Base-by-base conservation (phyloP, 2,888 invertebrate species). In the Polydrusus pterygomalis region DNA sequence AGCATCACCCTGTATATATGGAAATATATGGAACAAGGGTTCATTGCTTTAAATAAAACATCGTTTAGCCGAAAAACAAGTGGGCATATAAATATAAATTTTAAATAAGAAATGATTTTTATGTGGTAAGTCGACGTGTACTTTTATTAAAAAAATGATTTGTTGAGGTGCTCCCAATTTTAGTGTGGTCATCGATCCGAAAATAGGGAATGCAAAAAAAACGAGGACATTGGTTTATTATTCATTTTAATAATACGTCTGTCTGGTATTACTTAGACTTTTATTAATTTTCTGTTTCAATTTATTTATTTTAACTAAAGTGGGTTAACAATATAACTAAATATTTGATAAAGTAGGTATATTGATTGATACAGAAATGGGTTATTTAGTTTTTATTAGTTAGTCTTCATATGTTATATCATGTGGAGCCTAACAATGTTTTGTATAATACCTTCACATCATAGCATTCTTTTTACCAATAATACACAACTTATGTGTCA, bases 241-340 rank as follows among this genome's bases (percentile, higher is more conserved):
- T 60, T 60, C 11, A 60, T 60, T 38, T 38, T 60, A 60, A 38
- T 18, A 18, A 38, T 11, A 38, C 58, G 38, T 60, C 38, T 60
- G 7, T 60, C 58, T 60, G 11, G 0, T 60, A 38, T 38, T 0
- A 13, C n/a, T n/a, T n/a, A n/a, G n/a, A 60, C n/a, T 9, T n/a
- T n/a, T 25, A 25, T 25, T 25, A 25, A 25, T 25, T 5, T 5
- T 25, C 25, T 25, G 5, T 25, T 25, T 25, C 25, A n/a, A n/a
- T n/a, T n/a, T n/a, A n/a, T n/a, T n/a, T n/a, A n/a, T n/a, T n/a
- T n/a, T n/a, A 25, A 25, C 25, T 25, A 25, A 25, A 25, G 25
- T 25, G 25, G 25, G 25, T 25, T 34, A 51, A 8, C 7, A 17
- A 51, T 11, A 11, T 17, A 7, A 47, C 15, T 47, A 17, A 17